phyloP scores from a whole-genome alignment of 2,113 vertebrate species.

The Agapornis roseicollis region DNA sequence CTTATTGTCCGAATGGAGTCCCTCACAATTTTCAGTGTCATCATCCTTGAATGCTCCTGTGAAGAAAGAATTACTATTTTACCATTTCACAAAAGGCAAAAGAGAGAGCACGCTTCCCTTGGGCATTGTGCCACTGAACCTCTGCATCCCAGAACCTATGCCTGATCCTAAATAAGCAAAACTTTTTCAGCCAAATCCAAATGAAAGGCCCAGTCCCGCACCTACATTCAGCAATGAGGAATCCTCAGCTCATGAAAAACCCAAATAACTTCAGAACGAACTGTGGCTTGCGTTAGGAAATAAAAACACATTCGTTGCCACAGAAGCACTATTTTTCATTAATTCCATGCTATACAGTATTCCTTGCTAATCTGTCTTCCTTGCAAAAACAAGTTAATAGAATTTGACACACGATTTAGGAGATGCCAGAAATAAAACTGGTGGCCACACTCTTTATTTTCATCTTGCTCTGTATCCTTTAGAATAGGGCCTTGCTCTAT shows the following conservation, averaged over 20 bases:
- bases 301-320: not conserved
- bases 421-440: not conserved
- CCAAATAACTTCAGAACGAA: not conserved
- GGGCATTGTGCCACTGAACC: fast-evolving
- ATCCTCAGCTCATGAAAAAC: not conserved
- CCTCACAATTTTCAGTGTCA: not conserved
- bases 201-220: not conserved
- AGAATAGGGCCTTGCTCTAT: not conserved
- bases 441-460: not conserved
- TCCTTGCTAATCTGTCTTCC: not conserved
- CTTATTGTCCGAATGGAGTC: not conserved
- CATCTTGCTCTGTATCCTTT: not conserved
- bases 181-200: not conserved
- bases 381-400: not conserved
- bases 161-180: not conserved
- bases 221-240: not conserved
- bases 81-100: not conserved
- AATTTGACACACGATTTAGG: not conserved
- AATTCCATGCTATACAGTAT: fast-evolving
- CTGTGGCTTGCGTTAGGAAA: not conserved
- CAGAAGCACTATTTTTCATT: not conserved
- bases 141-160: not conserved
- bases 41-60: not conserved
- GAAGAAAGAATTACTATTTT: not conserved
- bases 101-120: not conserved